Conservation (phyloP, 1,140 invertebrate species). For the Tachypleus tridentatus region DNA sequence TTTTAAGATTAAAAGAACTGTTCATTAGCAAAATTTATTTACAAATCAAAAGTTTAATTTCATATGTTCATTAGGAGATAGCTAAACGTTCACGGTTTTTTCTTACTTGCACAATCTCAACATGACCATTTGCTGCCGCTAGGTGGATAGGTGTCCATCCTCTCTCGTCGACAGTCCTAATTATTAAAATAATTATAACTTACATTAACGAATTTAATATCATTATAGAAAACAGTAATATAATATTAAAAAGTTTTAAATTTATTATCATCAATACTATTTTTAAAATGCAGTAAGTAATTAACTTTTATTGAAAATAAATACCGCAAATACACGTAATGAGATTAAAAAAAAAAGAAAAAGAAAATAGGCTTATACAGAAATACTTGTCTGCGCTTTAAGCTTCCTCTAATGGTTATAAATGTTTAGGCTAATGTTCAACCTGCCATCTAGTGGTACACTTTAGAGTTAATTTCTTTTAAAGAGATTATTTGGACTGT, state of each 20-base stretch:
- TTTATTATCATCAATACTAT: no score
- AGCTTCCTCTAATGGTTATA: not conserved
- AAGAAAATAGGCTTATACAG: not conserved
- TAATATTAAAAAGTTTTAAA: no score
- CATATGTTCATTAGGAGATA: no score
- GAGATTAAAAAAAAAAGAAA: not conserved
- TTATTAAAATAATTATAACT: constrained; percentile 2
- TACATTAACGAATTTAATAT: not conserved
- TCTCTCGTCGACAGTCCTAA: constrained; percentile 43
- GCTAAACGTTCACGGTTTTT: no score
- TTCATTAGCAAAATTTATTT: no score
- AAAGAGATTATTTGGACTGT: not conserved
- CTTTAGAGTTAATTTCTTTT: not conserved
- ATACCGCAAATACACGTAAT: no score
- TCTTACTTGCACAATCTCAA: constrained; percentile 40
- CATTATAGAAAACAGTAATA: not conserved
- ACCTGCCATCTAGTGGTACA: not conserved
- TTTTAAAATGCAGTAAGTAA: no score
- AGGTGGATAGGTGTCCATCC: constrained; percentile 93
- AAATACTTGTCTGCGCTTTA: not conserved
- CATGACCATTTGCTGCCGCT: constrained; percentile 82
- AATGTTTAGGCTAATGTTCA: not conserved
- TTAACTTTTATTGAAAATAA: no score
- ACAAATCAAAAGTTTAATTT: no score
- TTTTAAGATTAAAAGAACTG: no score